Evolutionary conservation across 2,113 vertebrate genomes (phyloP).

Genomic region (Mesembrinibis cayennensis): DNA sequence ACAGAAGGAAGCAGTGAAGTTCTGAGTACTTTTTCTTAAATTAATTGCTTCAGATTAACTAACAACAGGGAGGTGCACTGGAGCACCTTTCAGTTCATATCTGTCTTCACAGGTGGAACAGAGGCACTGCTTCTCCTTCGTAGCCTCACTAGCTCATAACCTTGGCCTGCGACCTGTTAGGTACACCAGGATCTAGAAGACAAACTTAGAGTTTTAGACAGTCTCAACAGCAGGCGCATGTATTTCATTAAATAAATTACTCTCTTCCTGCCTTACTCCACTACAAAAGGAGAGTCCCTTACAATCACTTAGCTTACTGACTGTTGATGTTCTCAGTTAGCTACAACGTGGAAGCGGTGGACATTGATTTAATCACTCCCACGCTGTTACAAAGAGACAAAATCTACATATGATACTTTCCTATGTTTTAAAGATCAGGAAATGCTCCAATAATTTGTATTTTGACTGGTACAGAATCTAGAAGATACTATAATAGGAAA

Average conservation of each 20-base stretch:
- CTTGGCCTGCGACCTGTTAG: neutral
- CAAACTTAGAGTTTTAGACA: neutral
- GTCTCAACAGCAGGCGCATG: neutral
- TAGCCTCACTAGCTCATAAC: neutral
- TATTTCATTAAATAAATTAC: neutral
- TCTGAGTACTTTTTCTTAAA: neutral
- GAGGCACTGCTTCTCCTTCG: neutral
- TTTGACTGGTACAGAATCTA: neutral
- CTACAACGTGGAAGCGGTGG: neutral
- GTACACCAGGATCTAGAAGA: neutral
- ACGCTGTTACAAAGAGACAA: neutral
- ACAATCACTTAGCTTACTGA: neutral
- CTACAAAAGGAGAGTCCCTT: neutral
- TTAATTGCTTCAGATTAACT: neutral
- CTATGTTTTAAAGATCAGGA: neutral
- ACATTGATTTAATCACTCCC: neutral
- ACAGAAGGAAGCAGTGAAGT: neutral
- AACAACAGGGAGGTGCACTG: accelerated
- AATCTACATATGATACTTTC: neutral
- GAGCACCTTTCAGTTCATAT: neutral
- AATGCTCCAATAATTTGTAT: neutral
- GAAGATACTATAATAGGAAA: neutral
- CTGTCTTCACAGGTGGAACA: neutral
- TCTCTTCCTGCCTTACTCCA: neutral
- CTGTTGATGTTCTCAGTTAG: neutral